Conservation (phyloP, 92 coral and sea anemone species). For the Desmophyllum pertusum region DNA sequence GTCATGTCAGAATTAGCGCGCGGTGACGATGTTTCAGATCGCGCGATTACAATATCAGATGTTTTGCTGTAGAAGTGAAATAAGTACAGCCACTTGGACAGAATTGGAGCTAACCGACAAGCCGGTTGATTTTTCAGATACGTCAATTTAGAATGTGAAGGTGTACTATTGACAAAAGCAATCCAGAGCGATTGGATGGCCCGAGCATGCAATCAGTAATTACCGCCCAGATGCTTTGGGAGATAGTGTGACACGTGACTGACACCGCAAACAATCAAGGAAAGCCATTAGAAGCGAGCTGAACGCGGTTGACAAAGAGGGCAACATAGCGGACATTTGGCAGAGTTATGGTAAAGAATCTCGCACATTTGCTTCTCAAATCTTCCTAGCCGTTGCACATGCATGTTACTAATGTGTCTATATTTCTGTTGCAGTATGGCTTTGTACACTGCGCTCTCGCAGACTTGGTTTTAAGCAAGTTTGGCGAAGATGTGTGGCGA, state of each 20-base stretch:
- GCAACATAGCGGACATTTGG: not conserved
- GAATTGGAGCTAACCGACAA: slow-evolving; percentile 4
- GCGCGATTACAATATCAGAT: slow-evolving; percentile 13
- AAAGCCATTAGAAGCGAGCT: slow-evolving; percentile 25
- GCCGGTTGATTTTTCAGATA: slow-evolving; percentile 35
- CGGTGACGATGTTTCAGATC: not conserved
- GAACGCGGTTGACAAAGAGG: slow-evolving; percentile 7
- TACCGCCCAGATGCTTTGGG: slow-evolving; percentile 5
- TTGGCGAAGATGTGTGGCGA: slow-evolving; percentile 95
- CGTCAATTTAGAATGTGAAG: slow-evolving; percentile 14
- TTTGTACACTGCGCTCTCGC: slow-evolving; percentile 97
- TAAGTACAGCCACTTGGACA: not conserved
- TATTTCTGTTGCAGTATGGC: slow-evolving; percentile 72
- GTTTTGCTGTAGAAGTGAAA: not conserved
- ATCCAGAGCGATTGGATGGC: slow-evolving; percentile 25
- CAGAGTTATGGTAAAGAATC: slow-evolving; percentile 37
- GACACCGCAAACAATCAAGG: slow-evolving; percentile 29
- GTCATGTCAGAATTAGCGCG: too few relatives aligned
- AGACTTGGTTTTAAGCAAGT: slow-evolving; percentile 89
- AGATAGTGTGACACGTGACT: slow-evolving; percentile 25
- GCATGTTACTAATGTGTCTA: not conserved
- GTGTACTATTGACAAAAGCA: slow-evolving; percentile 15
- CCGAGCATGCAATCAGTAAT: not conserved
- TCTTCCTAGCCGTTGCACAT: too few relatives aligned
- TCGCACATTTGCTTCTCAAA: not conserved